Evolutionary conservation across 2,888 invertebrate species (phyloP).

Genomic region (Hyalella azteca): DNA sequence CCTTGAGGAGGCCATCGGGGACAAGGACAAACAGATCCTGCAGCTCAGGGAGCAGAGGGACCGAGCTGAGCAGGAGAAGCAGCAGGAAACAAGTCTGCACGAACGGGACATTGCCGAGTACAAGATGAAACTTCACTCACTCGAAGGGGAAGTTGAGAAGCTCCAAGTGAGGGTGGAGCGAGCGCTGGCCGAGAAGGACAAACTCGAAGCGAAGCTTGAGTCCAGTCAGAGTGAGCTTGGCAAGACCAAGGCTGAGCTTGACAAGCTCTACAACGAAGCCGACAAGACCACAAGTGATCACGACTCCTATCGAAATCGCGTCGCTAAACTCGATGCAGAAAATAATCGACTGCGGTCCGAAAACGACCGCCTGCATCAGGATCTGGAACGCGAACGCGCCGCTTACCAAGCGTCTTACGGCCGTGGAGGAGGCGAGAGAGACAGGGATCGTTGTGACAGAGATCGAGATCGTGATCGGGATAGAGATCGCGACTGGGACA

Average conservation of each 20-base stretch:
- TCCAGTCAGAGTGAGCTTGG: conserved; percentile 91
- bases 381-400: conserved; percentile 71
- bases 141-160: conserved; percentile 76
- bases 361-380: conserved; percentile 72
- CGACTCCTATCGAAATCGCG: conserved; percentile 82
- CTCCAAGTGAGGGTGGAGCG: conserved; percentile 80
- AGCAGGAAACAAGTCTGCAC: conserved; percentile 92
- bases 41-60: conserved; percentile 93
- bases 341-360: conserved; percentile 73
- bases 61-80: conserved; percentile 92
- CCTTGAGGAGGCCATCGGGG: conserved; percentile 92
- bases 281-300: conserved; percentile 88
- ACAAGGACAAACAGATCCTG: conserved; percentile 96
- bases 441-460: conserved; percentile 47
- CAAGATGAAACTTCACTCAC: conserved; percentile 88
- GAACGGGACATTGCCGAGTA: conserved; percentile 93
- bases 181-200: conserved; percentile 87
- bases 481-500: not conserved
- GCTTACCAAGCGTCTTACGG: conserved; percentile 63
- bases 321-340: conserved; percentile 85
- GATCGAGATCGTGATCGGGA: conserved; percentile 14
- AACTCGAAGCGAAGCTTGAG: conserved; percentile 87
- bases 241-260: conserved; percentile 91
- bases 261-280: conserved; percentile 87
- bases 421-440: conserved; percentile 40